A percentile compares a stretch with the other conserved stretches of the same genome.
Evolutionary conservation across 2,888 invertebrate genomes (phyloP).

Genomic region (Coenonympha glycerion): DNA sequence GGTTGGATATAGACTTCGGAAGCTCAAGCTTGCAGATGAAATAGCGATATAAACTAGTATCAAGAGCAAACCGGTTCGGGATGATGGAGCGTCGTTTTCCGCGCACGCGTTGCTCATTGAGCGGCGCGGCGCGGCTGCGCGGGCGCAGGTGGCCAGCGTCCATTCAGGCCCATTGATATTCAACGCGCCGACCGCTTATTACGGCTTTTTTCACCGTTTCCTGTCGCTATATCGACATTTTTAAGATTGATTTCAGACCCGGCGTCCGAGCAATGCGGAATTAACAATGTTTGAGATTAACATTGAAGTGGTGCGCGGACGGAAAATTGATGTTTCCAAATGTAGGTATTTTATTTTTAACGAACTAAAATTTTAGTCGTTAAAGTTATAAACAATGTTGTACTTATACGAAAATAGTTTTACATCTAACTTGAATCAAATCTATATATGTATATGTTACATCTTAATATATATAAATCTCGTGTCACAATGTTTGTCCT

Average conservation of each 20-base stretch:
- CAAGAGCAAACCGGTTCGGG: slow-evolving; percentile 17
- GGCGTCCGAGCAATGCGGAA: slow-evolving; percentile 24
- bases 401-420: background rate
- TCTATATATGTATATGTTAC: too few species aligned
- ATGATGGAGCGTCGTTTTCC: slow-evolving; percentile 26
- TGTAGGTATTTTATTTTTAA: slow-evolving; percentile 1
- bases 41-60: slow-evolving; percentile 9
- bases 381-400: background rate
- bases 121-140: slow-evolving; percentile 31
- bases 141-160: slow-evolving; percentile 35
- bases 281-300: slow-evolving; percentile 14
- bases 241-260: slow-evolving; percentile 30
- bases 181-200: slow-evolving; percentile 36
- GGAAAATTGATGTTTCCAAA: slow-evolving; percentile 1
- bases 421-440: too few species aligned
- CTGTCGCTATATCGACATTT: slow-evolving; percentile 33
- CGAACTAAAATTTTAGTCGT: background rate
- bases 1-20: background rate
- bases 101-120: slow-evolving; percentile 32
- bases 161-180: slow-evolving; percentile 36
- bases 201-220: slow-evolving; percentile 36
- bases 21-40: background rate
- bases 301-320: background rate
- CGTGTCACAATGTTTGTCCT: too few species aligned
- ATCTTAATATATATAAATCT: too few species aligned